Evolutionary conservation across 1,140 invertebrate species (phyloP).

Genomic region (Sitobion miscanthi): DNA sequence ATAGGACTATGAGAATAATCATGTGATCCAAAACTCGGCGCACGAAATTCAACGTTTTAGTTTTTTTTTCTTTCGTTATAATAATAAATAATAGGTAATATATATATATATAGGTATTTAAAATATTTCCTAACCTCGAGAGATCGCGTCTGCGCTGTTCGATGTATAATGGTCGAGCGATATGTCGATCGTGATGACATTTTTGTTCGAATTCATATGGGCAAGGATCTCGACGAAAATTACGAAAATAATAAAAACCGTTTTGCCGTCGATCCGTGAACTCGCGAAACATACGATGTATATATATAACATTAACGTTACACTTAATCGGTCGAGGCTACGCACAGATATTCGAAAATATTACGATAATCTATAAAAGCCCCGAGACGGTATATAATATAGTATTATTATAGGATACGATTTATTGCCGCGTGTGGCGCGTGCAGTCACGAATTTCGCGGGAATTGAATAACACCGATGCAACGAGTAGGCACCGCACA

Average conservation of each 20-base stretch:
- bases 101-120: too few species aligned
- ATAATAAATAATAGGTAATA: background rate
- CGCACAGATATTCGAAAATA: background rate
- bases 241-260: background rate
- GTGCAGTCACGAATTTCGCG: background rate
- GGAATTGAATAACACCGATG: background rate
- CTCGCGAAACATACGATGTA: background rate
- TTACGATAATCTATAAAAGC: background rate
- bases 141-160: background rate
- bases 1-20: background rate
- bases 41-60: background rate
- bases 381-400: background rate
- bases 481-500: background rate
- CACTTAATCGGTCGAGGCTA: background rate
- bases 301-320: background rate
- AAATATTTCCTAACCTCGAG: background rate
- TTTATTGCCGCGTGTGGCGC: background rate
- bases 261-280: background rate
- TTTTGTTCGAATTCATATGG: background rate
- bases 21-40: background rate
- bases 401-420: background rate
- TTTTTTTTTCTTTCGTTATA: background rate
- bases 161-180: background rate
- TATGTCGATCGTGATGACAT: background rate
- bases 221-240: background rate